These are phyloP conservation scores for Petrophora chlorosata DNA, from an alignment of 2,888 invertebrate genomes.

Conservation along the genomic window DNA sequence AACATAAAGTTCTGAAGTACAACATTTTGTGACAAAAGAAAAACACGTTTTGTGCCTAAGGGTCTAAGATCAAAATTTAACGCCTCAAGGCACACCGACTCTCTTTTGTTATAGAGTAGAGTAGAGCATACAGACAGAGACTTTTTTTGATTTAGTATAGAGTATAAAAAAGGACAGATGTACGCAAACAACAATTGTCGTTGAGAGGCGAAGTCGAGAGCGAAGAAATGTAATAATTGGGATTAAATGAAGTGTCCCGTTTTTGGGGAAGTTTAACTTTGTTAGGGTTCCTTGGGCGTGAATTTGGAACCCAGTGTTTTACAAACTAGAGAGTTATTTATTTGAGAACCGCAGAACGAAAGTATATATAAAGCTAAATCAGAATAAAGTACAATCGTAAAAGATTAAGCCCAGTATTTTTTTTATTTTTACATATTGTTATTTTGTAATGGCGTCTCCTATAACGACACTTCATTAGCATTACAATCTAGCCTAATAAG, in stretches of 20 bases:
- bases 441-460: too few relatives aligned
- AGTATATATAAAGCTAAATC: too few relatives aligned
- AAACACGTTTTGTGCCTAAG: slow-evolving; percentile 12
- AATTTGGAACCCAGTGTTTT: too few relatives aligned
- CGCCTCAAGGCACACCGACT: slow-evolving; percentile 50
- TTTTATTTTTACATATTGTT: too few relatives aligned
- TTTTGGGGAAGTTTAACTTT: slow-evolving; percentile 37
- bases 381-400: too few relatives aligned
- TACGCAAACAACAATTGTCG: slow-evolving; percentile 56
- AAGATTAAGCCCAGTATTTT: too few relatives aligned
- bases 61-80: slow-evolving; percentile 62
- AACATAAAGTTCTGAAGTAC: slow-evolving; percentile 9
- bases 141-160: slow-evolving; percentile 19
- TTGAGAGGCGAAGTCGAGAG: slow-evolving; percentile 62
- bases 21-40: slow-evolving; percentile 21
- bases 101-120: slow-evolving; percentile 9
- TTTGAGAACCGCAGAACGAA: too few relatives aligned
- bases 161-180: slow-evolving; percentile 61
- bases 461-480: too few relatives aligned
- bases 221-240: slow-evolving; percentile 59
- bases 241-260: slow-evolving; percentile 71
- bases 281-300: slow-evolving; percentile 35
- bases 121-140: neutral
- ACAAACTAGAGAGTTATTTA: too few relatives aligned
- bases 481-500: too few relatives aligned